Evolutionary conservation across 2,797 vertebrate species (phyloP).

Genomic region (Hippopotamyrus pictus): DNA sequence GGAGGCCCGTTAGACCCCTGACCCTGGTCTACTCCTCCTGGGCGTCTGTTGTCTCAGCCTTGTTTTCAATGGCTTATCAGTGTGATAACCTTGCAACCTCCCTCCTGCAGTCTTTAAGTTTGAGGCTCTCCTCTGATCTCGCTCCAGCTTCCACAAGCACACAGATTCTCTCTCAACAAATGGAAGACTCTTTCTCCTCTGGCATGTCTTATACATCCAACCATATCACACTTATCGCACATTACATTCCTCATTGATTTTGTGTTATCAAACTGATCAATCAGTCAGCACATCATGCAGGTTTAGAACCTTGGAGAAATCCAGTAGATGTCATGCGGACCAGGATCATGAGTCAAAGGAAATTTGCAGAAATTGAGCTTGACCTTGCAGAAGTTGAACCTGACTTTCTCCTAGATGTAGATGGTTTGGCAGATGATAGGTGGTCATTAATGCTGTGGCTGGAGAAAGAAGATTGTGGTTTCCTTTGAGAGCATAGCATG

Average conservation of each 20-base stretch:
- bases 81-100: not conserved
- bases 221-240: not conserved
- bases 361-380: not conserved
- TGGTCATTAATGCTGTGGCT: not conserved
- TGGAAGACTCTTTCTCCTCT: not conserved
- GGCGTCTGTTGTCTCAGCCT: conserved; percentile 10
- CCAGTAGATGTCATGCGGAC: not conserved
- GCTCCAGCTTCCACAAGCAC: not conserved
- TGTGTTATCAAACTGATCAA: not conserved
- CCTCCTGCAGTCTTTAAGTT: not conserved
- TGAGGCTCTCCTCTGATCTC: not conserved
- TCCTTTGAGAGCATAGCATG: not conserved
- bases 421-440: not conserved
- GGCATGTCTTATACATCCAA: not conserved
- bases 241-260: not conserved
- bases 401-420: not conserved
- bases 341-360: not conserved
- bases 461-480: not conserved
- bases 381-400: not conserved
- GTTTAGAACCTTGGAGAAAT: not conserved
- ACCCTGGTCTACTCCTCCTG: conserved; percentile 8
- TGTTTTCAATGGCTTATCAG: conserved; percentile 19
- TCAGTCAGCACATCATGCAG: not conserved
- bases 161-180: not conserved
- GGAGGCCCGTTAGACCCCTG: not conserved